Evolutionary conservation across 2,797 vertebrate genomes (phyloP), one percentile per base, ranked within the genome.

Genomic region (Sparus aurata): DNA sequence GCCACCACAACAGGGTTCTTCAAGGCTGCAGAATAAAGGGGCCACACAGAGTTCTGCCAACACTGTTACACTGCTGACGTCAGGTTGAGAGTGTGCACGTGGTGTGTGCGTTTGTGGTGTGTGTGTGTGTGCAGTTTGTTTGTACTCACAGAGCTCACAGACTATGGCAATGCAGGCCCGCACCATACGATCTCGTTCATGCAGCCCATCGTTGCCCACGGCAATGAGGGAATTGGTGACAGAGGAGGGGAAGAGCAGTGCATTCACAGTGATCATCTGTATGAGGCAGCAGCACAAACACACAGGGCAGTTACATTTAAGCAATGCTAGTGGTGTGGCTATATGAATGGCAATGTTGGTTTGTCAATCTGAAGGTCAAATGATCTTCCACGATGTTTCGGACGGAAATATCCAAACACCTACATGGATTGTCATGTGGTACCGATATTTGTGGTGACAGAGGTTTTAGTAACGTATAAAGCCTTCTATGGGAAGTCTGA

Each of bases 231-330:
- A 97, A 94, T 97, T 98, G 52, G 96, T 93, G 84, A 98, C 94
- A 79, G 97, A 98, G 89, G 96, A 97, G 86, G 97, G 97, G 90
- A 98, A 98, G 71, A 97, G 91, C 83, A 96, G 95, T 84, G 97
- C 97, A 83, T 97, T 97, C 94, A 98, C 97, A 94, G 96, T 97
- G 93, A 98, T 98, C 96, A 98, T 98, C 97, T 98, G 73, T 12
- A 53, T 3, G 30, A 47, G 46, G 46, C 23, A n/a, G 17, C 27
- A 74, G 30, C 27, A 70, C 5, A 58, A 20, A 61, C 38, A 64
- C 30, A 73, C 30, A 53, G 27, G 8, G 6, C 55, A 17, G 11
- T 25, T 22, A 43, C 30, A 4, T 17, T 3, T 25, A 20, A 65
- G 17, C 46, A 11, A n/a, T n/a, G 9, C 20, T 59, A 13, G 13